Conservation (phyloP, 2,888 invertebrate species). For the Cheilosia vulpina region DNA sequence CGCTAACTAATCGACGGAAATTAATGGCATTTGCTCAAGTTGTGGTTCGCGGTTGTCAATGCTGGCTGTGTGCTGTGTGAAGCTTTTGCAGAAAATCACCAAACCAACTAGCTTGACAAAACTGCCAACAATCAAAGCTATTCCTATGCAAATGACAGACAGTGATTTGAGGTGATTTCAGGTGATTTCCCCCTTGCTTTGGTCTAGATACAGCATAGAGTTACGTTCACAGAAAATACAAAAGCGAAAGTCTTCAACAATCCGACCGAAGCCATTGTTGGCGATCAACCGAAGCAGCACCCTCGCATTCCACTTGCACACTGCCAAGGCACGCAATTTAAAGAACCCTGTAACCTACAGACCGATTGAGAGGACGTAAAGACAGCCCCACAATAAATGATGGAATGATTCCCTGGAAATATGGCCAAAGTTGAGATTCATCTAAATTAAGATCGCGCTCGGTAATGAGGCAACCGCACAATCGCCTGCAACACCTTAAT, state of each 20-base stretch:
- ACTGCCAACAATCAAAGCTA: slow-evolving; percentile 65
- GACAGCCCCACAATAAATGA: slow-evolving; percentile 17
- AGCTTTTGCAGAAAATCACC: not conserved
- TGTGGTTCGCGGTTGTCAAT: slow-evolving; percentile 48
- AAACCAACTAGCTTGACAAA: slow-evolving; percentile 46
- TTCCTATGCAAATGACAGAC: slow-evolving; percentile 71
- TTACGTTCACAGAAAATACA: not conserved
- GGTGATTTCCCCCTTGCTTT: slow-evolving; percentile 24
- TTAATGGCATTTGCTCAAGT: slow-evolving; percentile 56
- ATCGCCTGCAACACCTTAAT: slow-evolving; percentile 81
- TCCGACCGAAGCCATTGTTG: slow-evolving; percentile 31
- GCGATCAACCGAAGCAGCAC: slow-evolving; percentile 8
- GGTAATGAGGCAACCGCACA: slow-evolving; percentile 74
- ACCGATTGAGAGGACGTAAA: not conserved
- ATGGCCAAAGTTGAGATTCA: slow-evolving; percentile 67
- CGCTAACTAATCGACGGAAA: slow-evolving; percentile 69
- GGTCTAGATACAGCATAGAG: slow-evolving; percentile 1
- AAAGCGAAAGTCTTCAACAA: slow-evolving; percentile 13
- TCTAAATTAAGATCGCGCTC: slow-evolving; percentile 74
- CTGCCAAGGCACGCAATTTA: not conserved
- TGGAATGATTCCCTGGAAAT: slow-evolving; percentile 60
- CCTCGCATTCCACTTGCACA: slow-evolving; percentile 12
- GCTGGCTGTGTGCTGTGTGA: not conserved
- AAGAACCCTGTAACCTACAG: not conserved
- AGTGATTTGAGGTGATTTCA: slow-evolving; percentile 53